These are phyloP conservation scores for Pollenia griseotomentosa DNA, from an alignment of 2,888 invertebrate genomes.

Conservation along the genomic window DNA sequence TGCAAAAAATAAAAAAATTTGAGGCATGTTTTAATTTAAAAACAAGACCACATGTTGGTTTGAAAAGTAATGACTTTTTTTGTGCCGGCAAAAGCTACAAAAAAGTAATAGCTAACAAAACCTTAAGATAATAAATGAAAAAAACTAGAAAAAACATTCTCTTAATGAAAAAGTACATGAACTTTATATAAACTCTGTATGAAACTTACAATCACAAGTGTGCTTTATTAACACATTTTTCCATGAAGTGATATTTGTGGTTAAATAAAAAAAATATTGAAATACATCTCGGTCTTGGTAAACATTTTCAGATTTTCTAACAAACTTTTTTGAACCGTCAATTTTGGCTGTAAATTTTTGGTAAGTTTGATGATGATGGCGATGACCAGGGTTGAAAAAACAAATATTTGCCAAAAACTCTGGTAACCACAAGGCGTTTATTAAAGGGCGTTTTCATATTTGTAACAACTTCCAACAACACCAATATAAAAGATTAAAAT, in stretches of 20 bases:
- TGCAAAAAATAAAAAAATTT: background rate
- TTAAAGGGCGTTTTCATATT: conserved; percentile 69
- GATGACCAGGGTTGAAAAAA: conserved; percentile 39
- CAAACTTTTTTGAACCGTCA: background rate
- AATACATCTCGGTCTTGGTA: background rate
- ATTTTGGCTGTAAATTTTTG: background rate
- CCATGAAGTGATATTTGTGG: conserved; percentile 23
- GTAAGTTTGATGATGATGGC: conserved; percentile 31
- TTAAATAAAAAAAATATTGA: background rate
- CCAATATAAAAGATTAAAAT: conserved; percentile 44
- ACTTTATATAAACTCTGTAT: conserved; percentile 23
- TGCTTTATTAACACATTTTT: conserved; percentile 70
- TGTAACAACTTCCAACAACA: conserved; percentile 51
- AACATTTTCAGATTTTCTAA: background rate
- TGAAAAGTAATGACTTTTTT: conserved; percentile 53
- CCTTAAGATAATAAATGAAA: conserved; percentile 52
- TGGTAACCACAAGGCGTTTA: conserved; percentile 65
- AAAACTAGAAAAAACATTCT: conserved; percentile 1
- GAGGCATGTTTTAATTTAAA: conserved; percentile 59
- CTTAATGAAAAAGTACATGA: conserved; percentile 66
- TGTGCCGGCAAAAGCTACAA: conserved; percentile 3
- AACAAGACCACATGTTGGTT: conserved; percentile 68
- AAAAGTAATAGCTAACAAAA: conserved; percentile 28
- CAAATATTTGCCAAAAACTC: conserved; percentile 40
- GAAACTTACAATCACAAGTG: conserved; percentile 60